phyloP scores from a whole-genome alignment of 2,888 invertebrate genomes.

The Hirtodrosophila confusa region DNA sequence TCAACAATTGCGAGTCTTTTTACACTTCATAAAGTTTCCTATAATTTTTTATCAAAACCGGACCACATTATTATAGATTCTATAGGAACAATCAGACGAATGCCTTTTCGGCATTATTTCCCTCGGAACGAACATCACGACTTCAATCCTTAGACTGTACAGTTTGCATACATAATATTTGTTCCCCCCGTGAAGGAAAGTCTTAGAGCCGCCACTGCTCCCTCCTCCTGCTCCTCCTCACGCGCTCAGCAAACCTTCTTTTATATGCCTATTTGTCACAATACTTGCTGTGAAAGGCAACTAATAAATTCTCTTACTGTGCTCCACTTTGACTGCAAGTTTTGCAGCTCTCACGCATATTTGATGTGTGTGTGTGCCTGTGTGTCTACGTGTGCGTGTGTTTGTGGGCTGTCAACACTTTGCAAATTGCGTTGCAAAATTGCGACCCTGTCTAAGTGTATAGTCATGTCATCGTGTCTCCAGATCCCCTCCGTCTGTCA shows the following conservation, averaged over 20 bases:
- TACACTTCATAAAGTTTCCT: no score
- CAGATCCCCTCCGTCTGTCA: neutral
- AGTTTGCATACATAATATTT: no score
- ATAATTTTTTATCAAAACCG: no score
- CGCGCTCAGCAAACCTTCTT: slow-evolving; percentile 29
- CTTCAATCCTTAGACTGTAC: no score
- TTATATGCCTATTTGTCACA: slow-evolving; percentile 71
- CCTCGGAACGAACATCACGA: no score
- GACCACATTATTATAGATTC: no score
- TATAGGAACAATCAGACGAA: no score
- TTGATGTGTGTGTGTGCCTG: slow-evolving; percentile 25
- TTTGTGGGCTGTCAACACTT: slow-evolving; percentile 53
- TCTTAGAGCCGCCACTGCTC: neutral
- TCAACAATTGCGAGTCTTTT: no score
- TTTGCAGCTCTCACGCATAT: slow-evolving; percentile 33
- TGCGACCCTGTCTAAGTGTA: slow-evolving; percentile 48
- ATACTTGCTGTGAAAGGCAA: slow-evolving; percentile 73
- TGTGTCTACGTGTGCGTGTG: neutral
- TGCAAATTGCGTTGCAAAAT: slow-evolving; percentile 49
- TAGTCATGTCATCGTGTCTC: slow-evolving; percentile 46
- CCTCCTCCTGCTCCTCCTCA: neutral
- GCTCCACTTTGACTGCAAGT: slow-evolving; percentile 57
- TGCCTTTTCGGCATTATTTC: no score
- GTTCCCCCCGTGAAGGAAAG: no score
- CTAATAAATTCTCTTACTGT: slow-evolving; percentile 71